Evolutionary conservation across 23 tunicate genomes (phyloP), one percentile per base, ranked within the genome.

Genomic region (Diplosoma virens): DNA sequence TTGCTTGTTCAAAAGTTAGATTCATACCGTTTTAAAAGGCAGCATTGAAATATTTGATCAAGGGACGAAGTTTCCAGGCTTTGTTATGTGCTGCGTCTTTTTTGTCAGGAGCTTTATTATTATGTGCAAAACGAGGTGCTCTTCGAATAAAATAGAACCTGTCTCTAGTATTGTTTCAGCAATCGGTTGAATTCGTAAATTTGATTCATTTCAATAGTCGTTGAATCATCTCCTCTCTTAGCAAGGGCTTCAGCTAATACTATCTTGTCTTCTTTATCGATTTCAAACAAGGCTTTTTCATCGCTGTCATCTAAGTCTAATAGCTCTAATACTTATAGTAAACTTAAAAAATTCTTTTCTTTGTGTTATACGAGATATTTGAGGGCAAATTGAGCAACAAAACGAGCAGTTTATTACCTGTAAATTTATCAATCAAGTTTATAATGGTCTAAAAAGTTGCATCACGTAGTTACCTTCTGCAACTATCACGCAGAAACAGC

Each of bases 181-280:
- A n/a, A n/a, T n/a, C n/a, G n/a, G n/a, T n/a, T n/a, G n/a, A n/a
- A n/a, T n/a, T n/a, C n/a, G n/a, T n/a, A n/a, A n/a, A n/a, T n/a
- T n/a, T n/a, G n/a, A n/a, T n/a, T n/a, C n/a, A n/a, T n/a, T n/a
- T n/a, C n/a, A n/a, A n/a, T n/a, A n/a, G n/a, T n/a, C n/a, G n/a
- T n/a, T n/a, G n/a, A n/a, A n/a, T n/a, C n/a, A n/a, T n/a, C n/a
- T n/a, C n/a, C n/a, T n/a, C n/a, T n/a, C n/a, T 55, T 6, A 55
- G 63, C 63, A 55, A 55, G 63, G 24, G 20, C 63, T 20, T 55
- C 63, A 55, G 21, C 63, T 55, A 55, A 55, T 25, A 55, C 63
- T 55, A 55, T 25, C 24, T 55, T 25, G 24, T 55, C 63, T 55
- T 55, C 24, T 16, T 55, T 20, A 55, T 20, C 63, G 24, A 55